Base-by-base conservation (phyloP, 1,140 invertebrate species). In the Leptinotarsa lineolata region DNA sequence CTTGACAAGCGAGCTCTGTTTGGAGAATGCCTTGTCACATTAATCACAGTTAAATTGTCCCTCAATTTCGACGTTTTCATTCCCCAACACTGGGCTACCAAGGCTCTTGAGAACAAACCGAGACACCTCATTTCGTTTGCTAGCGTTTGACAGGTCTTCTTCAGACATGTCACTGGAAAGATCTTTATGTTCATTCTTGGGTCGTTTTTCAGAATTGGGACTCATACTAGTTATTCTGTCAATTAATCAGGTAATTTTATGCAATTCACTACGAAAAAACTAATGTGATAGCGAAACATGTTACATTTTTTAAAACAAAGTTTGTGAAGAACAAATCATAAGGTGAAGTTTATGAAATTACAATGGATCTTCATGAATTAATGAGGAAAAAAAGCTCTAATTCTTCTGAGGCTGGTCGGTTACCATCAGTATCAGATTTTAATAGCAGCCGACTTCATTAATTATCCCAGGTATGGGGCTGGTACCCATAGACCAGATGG, bases 1-100 rank as follows among this genome's bases (percentile, higher is more conserved):
- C 81, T 98, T 90, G 58, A 97, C 97, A 75, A 99, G 89, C 22
- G 97, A 99, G 85, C 97, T 99, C 85, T 98, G 97, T 85, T 99
- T 99, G 74, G 95, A 95, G 84, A 99, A 99, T 69, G 96, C 94
- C 86, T 99, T 99, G 86, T 99, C 97, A 87, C 98, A 99, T 84
- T 97, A 96, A 87, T 99, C 95, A 87, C 98, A 99, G 64, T 93
- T 90, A 84, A 95, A 98, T 78, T 96, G 91, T 73, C 94, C 93
- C 81, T 95, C 94, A 78, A 89, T 88, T 74, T 86, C 84, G 24
- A 69, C 65, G 60, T 82, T 81, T 48, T 80, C 78, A n/a, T 74
- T 78, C 15, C 77, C 79, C 54, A 83, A 66, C 11, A 76, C 68
- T 13, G 83, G 81, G 78, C 81, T 84, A 22, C 78, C 79, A 65